These are phyloP conservation scores for Gavia stellata DNA, from an alignment of 2,113 vertebrate species.

Conservation along the genomic window DNA sequence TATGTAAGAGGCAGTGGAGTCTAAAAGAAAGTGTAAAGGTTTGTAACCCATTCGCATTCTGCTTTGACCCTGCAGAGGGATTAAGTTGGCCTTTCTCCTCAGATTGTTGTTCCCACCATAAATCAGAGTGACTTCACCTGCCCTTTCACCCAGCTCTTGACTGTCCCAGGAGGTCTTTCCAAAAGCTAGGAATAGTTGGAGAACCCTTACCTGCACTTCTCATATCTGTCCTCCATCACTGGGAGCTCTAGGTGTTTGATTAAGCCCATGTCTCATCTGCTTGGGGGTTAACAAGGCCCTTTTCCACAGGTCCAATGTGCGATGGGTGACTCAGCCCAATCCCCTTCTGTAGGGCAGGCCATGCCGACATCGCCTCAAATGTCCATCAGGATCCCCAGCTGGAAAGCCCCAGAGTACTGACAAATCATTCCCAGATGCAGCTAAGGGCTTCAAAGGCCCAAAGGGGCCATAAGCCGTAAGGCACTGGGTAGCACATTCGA, in stretches of 20 bases:
- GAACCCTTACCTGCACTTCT: slow-evolving; percentile 30
- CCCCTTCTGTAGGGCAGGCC: neutral
- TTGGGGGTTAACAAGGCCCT: neutral
- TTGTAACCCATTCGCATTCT: neutral
- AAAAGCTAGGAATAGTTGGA: neutral
- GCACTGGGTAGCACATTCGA: neutral
- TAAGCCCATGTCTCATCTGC: neutral
- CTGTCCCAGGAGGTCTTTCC: neutral
- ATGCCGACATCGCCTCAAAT: neutral
- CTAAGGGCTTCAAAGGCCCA: neutral
- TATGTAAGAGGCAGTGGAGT: neutral
- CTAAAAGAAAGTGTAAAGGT: neutral
- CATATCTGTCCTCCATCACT: neutral
- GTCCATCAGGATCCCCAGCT: neutral
- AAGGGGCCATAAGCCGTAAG: neutral
- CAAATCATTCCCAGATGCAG: neutral
- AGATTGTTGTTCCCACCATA: neutral
- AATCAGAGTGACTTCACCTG: neutral
- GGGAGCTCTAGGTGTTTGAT: neutral
- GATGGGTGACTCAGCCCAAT: neutral
- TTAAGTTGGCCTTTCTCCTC: neutral
- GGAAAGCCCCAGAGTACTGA: neutral
- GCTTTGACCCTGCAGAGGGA: neutral
- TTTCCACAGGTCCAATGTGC: neutral
- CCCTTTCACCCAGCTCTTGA: neutral